A percentile compares a stretch with the other conserved stretches of the same genome.
phyloP scores from a whole-genome alignment of 2,797 vertebrate species.

The Girardinus metallicus region DNA sequence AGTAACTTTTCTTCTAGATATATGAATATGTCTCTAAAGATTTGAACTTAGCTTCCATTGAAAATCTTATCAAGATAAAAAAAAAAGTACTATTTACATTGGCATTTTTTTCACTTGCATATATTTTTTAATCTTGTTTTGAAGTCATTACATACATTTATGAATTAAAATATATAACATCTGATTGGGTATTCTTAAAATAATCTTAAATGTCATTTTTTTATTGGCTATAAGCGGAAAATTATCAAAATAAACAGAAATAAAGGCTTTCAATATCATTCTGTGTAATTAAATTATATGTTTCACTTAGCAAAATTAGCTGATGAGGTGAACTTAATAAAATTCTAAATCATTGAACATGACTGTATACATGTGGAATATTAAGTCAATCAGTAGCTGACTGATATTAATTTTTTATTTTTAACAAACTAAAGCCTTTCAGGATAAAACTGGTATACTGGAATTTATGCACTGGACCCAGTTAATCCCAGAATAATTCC shows the following conservation, averaged over 20 bases:
- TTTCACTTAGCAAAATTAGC: not conserved
- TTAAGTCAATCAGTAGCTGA: not conserved
- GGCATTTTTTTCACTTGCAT: not conserved
- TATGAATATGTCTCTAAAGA: not conserved
- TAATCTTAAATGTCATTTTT: not conserved
- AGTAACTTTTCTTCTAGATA: not conserved
- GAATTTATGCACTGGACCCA: not conserved
- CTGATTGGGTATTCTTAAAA: not conserved
- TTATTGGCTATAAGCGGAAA: not conserved
- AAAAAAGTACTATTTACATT: too few relatives aligned
- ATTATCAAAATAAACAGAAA: not conserved
- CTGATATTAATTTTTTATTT: not conserved
- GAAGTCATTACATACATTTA: too few relatives aligned
- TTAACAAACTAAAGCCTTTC: not conserved
- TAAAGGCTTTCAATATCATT: not conserved
- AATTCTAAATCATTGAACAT: not conserved
- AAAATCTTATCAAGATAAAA: not conserved
- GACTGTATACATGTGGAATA: not conserved
- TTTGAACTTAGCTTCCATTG: not conserved
- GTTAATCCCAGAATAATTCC: not conserved
- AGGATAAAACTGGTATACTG: not conserved
- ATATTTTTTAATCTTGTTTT: not conserved
- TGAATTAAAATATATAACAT: too few relatives aligned
- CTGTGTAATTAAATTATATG: not conserved
- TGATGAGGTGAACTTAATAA: not conserved